These are phyloP conservation scores for Glyphotaelius pellucidus DNA, from an alignment of 2,888 invertebrate genomes.

Conservation along the genomic window DNA sequence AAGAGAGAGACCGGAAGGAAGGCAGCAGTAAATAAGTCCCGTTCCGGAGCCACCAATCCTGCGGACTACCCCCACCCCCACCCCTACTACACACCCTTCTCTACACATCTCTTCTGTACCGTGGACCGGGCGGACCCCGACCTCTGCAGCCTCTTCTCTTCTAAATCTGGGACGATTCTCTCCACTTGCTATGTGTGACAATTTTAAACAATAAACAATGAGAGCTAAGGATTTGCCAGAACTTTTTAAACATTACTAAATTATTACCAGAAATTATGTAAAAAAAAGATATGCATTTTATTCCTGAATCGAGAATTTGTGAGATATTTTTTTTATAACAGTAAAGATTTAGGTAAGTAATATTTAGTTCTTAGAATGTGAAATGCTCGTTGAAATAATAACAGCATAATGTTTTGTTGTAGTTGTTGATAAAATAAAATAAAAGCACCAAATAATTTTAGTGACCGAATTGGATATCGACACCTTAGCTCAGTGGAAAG, in stretches of 20 bases:
- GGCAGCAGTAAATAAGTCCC: slow-evolving; percentile 65
- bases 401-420: no score
- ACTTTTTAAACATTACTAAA: background rate
- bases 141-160: background rate
- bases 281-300: no score
- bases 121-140: background rate
- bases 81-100: background rate
- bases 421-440: background rate
- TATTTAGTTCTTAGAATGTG: no score
- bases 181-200: slow-evolving; percentile 31
- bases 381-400: no score
- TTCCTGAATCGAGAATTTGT: no score
- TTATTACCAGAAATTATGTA: background rate
- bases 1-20: slow-evolving; percentile 62
- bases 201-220: slow-evolving; percentile 15
- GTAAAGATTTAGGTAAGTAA: no score
- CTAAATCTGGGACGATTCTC: slow-evolving; percentile 19
- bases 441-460: no score
- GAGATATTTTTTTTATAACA: no score
- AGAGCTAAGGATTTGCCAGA: background rate
- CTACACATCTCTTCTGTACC: background rate
- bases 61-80: slow-evolving; percentile 48
- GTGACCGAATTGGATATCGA: no score
- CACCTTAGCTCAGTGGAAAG: no score
- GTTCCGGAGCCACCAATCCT: slow-evolving; percentile 63